Conservation (phyloP, 2,113 vertebrate genomes). For the Amphiprion percula region DNA sequence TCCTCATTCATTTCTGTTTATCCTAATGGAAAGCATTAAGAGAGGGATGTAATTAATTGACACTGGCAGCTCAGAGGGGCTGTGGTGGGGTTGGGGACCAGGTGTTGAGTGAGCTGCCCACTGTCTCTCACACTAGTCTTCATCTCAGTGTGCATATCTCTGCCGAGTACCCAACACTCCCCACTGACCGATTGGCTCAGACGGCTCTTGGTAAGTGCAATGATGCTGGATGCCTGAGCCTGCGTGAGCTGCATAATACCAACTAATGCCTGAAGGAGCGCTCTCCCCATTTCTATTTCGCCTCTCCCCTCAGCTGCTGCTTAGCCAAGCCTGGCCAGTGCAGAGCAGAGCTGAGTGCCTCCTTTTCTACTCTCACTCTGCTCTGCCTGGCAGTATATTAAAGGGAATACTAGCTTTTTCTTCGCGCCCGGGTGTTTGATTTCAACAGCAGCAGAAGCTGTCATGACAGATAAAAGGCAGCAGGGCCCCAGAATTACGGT, state of each 20-base stretch:
- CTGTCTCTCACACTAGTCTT: constrained; percentile 31
- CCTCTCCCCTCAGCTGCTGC: constrained; percentile 58
- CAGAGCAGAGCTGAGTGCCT: constrained; percentile 67
- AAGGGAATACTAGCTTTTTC: constrained; percentile 84
- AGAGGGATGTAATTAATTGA: constrained; percentile 84
- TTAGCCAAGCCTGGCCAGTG: constrained; percentile 65
- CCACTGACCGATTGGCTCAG: constrained; percentile 85
- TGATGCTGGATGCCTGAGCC: constrained; percentile 82
- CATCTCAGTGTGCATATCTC: constrained; percentile 47
- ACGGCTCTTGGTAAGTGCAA: constrained; percentile 81
- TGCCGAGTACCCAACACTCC: constrained; percentile 65
- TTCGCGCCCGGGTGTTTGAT: constrained; percentile 82
- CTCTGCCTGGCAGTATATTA: constrained; percentile 88
- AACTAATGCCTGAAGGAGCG: constrained; percentile 83
- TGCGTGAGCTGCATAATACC: constrained; percentile 83
- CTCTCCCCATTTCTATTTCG: constrained; percentile 79
- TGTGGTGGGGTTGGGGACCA: constrained; percentile 48
- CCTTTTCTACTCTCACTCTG: constrained; percentile 67
- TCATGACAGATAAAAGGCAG: constrained; percentile 86
- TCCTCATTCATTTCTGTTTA: constrained; percentile 65
- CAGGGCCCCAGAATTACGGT: constrained; percentile 67
- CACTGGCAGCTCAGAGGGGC: constrained; percentile 73
- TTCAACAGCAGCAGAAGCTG: constrained; percentile 84
- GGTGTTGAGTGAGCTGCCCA: constrained; percentile 58
- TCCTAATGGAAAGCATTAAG: constrained; percentile 70